Evolutionary conservation across 2,888 invertebrate genomes (phyloP).

Genomic region (Selenia dentaria): DNA sequence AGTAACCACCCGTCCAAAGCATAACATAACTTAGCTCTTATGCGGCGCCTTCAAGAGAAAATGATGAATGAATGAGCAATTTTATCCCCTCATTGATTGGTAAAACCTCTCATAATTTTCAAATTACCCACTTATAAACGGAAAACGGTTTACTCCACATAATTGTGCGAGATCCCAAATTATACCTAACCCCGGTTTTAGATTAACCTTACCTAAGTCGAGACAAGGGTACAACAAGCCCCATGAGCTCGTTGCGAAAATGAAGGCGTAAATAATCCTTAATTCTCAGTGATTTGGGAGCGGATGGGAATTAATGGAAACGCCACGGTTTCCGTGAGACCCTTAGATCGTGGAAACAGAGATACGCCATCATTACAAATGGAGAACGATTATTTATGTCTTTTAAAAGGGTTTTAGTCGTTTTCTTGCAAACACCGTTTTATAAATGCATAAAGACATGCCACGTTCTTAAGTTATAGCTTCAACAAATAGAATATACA

Average conservation of each 20-base stretch:
- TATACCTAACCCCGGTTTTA: conserved; percentile 19
- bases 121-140: conserved; percentile 8
- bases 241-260: conserved; percentile 31
- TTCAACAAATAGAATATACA: too few species aligned
- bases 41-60: too few species aligned
- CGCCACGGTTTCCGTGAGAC: conserved; percentile 37
- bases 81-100: too few species aligned
- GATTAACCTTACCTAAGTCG: conserved; percentile 25
- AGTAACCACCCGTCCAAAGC: too few species aligned
- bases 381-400: not conserved
- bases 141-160: conserved; percentile 13
- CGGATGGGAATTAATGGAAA: conserved; percentile 61
- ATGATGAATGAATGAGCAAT: too few species aligned
- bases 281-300: conserved; percentile 29
- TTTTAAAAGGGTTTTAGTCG: not conserved
- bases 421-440: not conserved
- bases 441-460: too few species aligned
- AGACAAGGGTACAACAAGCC: conserved; percentile 34
- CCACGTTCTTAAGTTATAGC: too few species aligned
- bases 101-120: not conserved
- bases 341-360: conserved; percentile 26
- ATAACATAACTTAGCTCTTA: too few species aligned
- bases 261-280: conserved; percentile 34
- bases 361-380: not conserved
- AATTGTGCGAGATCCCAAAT: conserved; percentile 21